Evolutionary conservation across 2,113 vertebrate species (phyloP), one percentile per base, ranked within the genome.

Genomic region (Strigops habroptila): DNA sequence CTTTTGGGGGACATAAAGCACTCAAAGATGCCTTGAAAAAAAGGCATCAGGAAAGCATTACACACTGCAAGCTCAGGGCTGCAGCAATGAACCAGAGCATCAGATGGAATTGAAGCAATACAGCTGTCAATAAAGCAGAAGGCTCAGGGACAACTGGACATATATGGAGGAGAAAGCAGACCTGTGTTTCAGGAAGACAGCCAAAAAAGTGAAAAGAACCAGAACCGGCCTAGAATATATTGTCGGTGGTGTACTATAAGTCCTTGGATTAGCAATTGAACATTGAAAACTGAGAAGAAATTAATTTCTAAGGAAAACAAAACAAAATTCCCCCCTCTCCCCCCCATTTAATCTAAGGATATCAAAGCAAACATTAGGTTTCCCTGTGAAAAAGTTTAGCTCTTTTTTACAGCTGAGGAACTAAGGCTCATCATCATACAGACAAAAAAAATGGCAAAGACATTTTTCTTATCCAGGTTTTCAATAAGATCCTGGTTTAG

Each of bases 71-170:
- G n/a, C 28, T 94, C 57, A 87, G 37, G 25, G 28, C 16, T 75
- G 62, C 43, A 91, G 65, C 74, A 82, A 39, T 31, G 78, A 75
- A 74, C 53, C 53, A 39, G 28, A 89, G 65, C 67, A 88, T 65
- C 52, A 74, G 67, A 59, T 4, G n/a, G 85, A 49, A 53, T 7
- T 79, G 70, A 91, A 74, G 62, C 27, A 68, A 94, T 53, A 82
- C 82, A 80, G 43, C 35, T 91, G 67, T 90, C 88, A 91, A 70
- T 86, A 70, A 91, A 76, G 39, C n/a, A 95, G 81, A 82, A 95
- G 28, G 41, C 62, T 89, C 83, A 62, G 37, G 76, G 39, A 82
- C 77, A 53, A 55, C 1, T 46, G 82, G 63, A 53, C 48, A 80
- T 55, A 81, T 10, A 59, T 16, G 17, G 43, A 64, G 51, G 46